Conservation (phyloP, 2,113 vertebrate genomes). For the Patagioenas fasciata region DNA sequence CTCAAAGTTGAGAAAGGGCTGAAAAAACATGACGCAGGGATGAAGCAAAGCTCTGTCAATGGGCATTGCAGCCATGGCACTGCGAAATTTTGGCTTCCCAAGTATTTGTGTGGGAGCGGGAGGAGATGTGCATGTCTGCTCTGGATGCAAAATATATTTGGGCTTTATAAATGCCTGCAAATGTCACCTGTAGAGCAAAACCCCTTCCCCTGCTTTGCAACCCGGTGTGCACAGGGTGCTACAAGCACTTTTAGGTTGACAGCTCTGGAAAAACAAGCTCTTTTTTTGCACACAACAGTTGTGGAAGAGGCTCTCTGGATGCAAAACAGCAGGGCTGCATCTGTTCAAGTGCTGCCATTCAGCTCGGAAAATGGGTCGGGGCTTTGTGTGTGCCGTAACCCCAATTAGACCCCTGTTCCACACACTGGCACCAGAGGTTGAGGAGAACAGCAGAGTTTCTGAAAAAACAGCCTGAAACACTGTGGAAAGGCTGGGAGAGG, state of each 20-base stretch:
- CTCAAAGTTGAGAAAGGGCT: neutral
- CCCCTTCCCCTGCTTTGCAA: too few species aligned
- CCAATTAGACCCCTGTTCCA: neutral
- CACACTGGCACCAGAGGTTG: neutral
- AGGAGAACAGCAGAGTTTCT: neutral
- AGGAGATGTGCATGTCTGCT: neutral
- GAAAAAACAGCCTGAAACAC: neutral
- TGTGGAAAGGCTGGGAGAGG: neutral
- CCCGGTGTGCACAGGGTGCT: too few species aligned
- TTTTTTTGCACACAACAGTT: too few species aligned
- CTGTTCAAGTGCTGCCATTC: too few species aligned
- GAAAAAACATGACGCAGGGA: neutral
- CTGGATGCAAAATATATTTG: neutral
- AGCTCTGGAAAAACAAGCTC: too few species aligned
- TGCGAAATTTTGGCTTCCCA: neutral
- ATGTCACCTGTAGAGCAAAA: too few species aligned
- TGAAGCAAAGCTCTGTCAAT: neutral
- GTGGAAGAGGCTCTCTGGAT: too few species aligned
- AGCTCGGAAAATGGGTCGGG: too few species aligned
- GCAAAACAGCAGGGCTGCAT: too few species aligned
- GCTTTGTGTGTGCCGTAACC: too few species aligned
- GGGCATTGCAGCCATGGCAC: neutral
- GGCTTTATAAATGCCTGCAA: neutral
- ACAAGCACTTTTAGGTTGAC: too few species aligned
- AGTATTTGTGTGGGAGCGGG: neutral